Base-by-base conservation (phyloP, 1,140 invertebrate species). In the Daktulosphaira vitifoliae region DNA sequence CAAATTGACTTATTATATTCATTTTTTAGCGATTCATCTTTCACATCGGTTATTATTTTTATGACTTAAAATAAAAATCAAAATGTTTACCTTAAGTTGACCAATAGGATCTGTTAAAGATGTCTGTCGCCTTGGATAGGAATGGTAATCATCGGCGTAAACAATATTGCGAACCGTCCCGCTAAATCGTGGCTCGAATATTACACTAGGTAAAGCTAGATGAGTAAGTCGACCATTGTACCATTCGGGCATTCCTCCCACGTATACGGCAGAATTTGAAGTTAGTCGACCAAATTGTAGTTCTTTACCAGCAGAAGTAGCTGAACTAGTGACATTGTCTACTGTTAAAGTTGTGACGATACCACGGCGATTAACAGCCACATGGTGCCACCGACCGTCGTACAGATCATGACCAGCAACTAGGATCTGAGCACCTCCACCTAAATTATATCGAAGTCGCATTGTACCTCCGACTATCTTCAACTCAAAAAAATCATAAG, bases 401-500 rank as follows among this genome's bases (percentile, higher is more conserved):
- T 90, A 86, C 6, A 94, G 80, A 70, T 91, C 88, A 48, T 83
- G 81, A 8, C 90, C 90, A 15, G 91, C 88, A 20, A 87, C 90
- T 54, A 93, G 82, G 64, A 93, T 89, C 74, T 92, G 87, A 7
- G 89, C 88, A 1, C 89, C 88, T 26, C 88, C 85, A 8, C 89
- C 88, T 54, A 92, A 78, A 75, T 94, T 92, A 75, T 91, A 92
- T 67, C 92, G 79, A 68, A 96, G 75, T 51, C 92, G 78, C n/a
- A 96, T 77, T 1, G 85, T 84, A 20, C 92, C 90, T 72, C 93
- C 90, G 5, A 96, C 89, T 15, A 98, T 78, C 73, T 95, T 96
- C 52, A 97, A 76, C 76, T 96, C 92, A 75, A 97, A 92, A 77
- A 96, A 98, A 74, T 96, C 92, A 71, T 91, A 90, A 16, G 87